These are phyloP conservation scores for Monodelphis domestica DNA, from an alignment of 2,797 vertebrate genomes.

Conservation along the genomic window DNA sequence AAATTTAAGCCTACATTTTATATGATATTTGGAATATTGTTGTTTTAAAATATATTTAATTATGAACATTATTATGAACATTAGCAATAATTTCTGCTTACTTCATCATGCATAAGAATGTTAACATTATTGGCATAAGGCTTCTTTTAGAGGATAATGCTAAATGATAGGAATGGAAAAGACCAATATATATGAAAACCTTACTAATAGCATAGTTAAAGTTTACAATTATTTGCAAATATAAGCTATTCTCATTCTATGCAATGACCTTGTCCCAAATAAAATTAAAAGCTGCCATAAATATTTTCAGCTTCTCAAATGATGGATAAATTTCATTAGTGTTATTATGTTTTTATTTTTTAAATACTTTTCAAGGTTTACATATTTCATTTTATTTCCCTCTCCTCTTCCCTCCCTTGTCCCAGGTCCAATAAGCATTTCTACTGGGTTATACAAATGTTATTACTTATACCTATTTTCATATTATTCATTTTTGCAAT, in stretches of 20 bases:
- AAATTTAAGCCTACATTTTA: background rate
- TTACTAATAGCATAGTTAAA: background rate
- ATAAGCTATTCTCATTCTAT: background rate
- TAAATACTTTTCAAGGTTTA: too few relatives aligned
- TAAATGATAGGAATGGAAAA: background rate
- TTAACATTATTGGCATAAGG: background rate
- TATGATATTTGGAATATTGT: background rate
- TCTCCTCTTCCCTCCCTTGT: too few relatives aligned
- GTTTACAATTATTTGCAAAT: background rate
- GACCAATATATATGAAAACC: background rate
- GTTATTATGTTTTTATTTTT: too few relatives aligned
- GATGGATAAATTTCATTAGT: background rate
- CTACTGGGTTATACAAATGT: too few relatives aligned
- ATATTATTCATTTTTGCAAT: too few relatives aligned
- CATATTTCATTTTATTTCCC: too few relatives aligned
- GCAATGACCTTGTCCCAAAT: background rate
- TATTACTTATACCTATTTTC: too few relatives aligned
- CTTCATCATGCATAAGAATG: background rate
- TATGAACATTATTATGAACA: background rate
- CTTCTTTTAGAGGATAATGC: background rate
- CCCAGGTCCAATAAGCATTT: too few relatives aligned
- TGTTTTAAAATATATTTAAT: background rate
- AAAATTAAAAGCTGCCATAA: background rate
- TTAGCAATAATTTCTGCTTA: background rate
- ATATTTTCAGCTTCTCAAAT: background rate